Base-by-base conservation (phyloP, 2,888 invertebrate genomes). In the Acronicta psi region DNA sequence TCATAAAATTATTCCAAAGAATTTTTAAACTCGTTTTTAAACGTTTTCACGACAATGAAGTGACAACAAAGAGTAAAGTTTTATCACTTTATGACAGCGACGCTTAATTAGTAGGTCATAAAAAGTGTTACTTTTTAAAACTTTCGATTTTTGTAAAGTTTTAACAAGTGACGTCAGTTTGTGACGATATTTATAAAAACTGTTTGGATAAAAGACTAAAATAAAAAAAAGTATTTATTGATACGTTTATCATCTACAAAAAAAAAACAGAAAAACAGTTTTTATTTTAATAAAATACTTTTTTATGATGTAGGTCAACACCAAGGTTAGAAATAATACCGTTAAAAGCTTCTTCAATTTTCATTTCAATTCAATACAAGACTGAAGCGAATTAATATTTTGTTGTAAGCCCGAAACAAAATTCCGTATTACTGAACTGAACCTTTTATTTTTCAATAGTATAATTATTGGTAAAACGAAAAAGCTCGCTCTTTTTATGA, bases 131-230 rank as follows among this genome's bases (percentile, higher is more conserved):
- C 52, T 49, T 73, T 71, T 55, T 72, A 71, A 65, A 62, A 82
- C 83, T 83, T 81, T 85, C 80, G 71, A 63, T 86, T 85, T 81
- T 69, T 60, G 43, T 51, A 38, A 69, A 63, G 51, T 68, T 40
- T 17, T 52, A 40, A 53, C 59, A 43, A 4, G 14, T 69, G 43
- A 61, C 61, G 66, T 65, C 54, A 67, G 11, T 38, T 56, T 53
- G 51, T 54, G 76, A 59, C 37, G 50, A n/a, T 9, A 9, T 0
- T 13, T 8, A 10, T 14, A 56, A 51, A 41, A 71, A 66, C 44
- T 66, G 37, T 67, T 34, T 10, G 17, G 10, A 14, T 41, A 8
- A n/a, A n/a, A n/a, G n/a, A n/a, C 11, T 14, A 4, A 41, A 25
- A 17, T 16, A 23, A 23, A 23, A 23, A 23, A 23, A 6, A 7